phyloP scores from a whole-genome alignment of 2,888 invertebrate species.

The Chesias legatella region DNA sequence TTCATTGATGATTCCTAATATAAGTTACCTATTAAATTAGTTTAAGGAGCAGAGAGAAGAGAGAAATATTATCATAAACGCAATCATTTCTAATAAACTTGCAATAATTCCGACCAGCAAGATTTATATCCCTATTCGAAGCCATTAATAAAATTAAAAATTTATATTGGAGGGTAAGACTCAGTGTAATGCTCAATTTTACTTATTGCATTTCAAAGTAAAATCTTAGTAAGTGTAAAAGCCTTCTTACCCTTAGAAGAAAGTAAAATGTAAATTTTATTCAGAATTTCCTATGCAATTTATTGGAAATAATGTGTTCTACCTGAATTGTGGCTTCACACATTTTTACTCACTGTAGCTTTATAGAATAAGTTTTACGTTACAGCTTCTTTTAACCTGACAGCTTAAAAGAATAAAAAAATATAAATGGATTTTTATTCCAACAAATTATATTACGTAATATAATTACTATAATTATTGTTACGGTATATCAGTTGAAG shows the following conservation, averaged over 20 bases:
- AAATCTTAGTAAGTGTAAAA: conserved; percentile 8
- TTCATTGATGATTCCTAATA: no score
- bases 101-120: conserved; percentile 1
- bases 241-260: conserved; percentile 5
- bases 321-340: conserved; percentile 4
- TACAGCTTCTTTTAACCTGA: no score
- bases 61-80: neutral
- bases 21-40: no score
- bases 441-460: no score
- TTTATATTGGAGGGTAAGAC: conserved; percentile 8
- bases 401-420: no score
- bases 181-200: conserved; percentile 7
- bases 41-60: neutral
- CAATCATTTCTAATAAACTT: conserved; percentile 7
- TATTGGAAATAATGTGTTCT: conserved; percentile 9
- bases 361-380: no score
- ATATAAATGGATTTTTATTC: no score
- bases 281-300: conserved; percentile 7
- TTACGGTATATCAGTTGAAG: no score
- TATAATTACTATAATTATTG: no score
- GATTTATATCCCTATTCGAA: neutral
- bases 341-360: neutral
- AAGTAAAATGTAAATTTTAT: conserved; percentile 3
- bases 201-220: conserved; percentile 15
- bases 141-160: conserved; percentile 18